Evolutionary conservation across 2,797 vertebrate genomes (phyloP), one percentile per base, ranked within the genome.

Genomic region (Tokudaia tokunoshimensis): DNA sequence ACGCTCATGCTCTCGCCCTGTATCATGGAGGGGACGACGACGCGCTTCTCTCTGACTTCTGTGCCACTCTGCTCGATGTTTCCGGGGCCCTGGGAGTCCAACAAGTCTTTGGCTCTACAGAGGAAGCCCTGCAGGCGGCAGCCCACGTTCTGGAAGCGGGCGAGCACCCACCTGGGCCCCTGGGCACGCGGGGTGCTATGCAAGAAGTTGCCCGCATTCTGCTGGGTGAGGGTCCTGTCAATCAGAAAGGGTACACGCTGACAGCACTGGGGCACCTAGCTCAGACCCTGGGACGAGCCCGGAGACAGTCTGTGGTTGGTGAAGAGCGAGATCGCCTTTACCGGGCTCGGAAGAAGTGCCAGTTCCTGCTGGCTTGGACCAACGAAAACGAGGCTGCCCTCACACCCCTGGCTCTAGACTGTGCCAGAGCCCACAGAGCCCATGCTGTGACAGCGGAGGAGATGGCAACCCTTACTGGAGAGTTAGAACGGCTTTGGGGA

Each of bases 291-390:
- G 97, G 98, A 41, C 79, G 61, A 29, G 98, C 98, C 7, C 98
- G 98, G 75, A 95, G 91, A 44, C 94, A 85, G 4, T 94, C 98
- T 0, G 91, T 97, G 94, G 22, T 89, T 97, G 98, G 94, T 0
- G 98, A 98, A 95, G 98, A 98, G 17, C 97, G 97, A 6, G 79
- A 89, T 29, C 93, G 92, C 31, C 67, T 98, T 20, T 99, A 99
- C 74, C 96, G 98, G 13, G 99, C 99, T 1, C 97, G 97, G 83
- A 99, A 99, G 94, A 99, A 99, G 94, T 99, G 99, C 70, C 98
- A 99, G 88, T 99, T 99, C 94, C 98, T 99, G 55, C 98, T 99
- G 96, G 98, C 99, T 13, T 99, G 99, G 99, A 98, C 98, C 74
- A 97, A 98, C 4, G 99, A 99, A 65, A 99, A 99, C 41, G 94